Base-by-base conservation (phyloP, 2,888 invertebrate species). In the Clanis bilineata region DNA sequence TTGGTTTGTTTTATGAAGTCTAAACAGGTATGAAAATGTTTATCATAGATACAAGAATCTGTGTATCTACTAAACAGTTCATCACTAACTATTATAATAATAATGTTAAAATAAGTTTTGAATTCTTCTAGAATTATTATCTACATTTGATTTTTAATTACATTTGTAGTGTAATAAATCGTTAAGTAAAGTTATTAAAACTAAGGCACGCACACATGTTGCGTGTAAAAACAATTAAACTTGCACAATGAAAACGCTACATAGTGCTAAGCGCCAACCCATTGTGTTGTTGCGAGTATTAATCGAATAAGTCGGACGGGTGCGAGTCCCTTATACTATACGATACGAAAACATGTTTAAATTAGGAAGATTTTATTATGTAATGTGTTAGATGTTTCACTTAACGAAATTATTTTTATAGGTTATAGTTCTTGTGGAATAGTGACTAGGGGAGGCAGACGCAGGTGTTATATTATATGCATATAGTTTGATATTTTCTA, bases 141-240 rank as follows among this genome's bases (percentile, higher is more conserved):
- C n/a, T 3, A 41, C 15, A 6, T 41, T 15, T 18, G 1, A 15
- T 51, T 51, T 51, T 51, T 51, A 51, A 51, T 28, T 28, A 28
- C 15, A 51, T 28, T 51, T 51, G 25, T 51, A 51, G 28, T 22
- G 22, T 51, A 44, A 57, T 28, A 43, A 44, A 57, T 57, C 44
- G 39, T 45, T 45, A 62, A 65, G 66, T 63, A 63, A 61, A 64
- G 66, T 69, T 69, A 66, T 66, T 68, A 65, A 70, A 72, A 70
- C 68, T 71, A 65, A 67, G 68, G 64, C 65, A 66, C 64, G 62
- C 65, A 69, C 69, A 70, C 74, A 68, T 68, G 72, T 71, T 67
- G 74, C 69, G 71, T 77, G 79, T 82, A 82, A 85, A 85, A 88
- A 88, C 84, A 88, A 88, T 88, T 85, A 84, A 88, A 88, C 82